A percentile compares a stretch with the other conserved stretches of the same genome.
Evolutionary conservation across 2,888 invertebrate species (phyloP).

Genomic region (Melanargia galathea): DNA sequence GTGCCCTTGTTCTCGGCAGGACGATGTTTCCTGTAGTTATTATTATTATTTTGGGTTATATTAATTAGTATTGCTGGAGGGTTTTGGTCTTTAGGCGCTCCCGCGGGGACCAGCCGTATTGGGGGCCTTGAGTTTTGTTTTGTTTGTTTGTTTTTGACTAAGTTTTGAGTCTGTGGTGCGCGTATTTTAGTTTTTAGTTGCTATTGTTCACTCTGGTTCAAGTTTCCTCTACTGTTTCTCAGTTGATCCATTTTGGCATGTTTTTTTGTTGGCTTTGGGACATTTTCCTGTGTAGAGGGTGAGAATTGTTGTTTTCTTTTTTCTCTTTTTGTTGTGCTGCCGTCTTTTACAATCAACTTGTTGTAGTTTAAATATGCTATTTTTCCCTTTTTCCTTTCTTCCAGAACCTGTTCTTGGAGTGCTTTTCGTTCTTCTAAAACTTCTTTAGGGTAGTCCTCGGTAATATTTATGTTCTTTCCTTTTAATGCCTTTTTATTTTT

Average conservation of each 20-base stretch:
- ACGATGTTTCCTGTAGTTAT: neutral
- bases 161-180: neutral
- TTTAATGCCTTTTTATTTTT: neutral
- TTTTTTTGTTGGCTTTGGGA: neutral
- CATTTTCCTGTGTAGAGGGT: neutral
- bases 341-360: neutral
- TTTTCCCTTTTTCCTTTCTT: neutral
- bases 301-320: neutral
- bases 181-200: too few relatives aligned
- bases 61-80: neutral
- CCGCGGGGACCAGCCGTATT: slow-evolving; percentile 1
- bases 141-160: neutral
- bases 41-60: neutral
- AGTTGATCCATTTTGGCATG: neutral
- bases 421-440: neutral
- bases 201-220: too few relatives aligned
- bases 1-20: too few relatives aligned
- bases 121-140: slow-evolving; percentile 1
- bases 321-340: neutral
- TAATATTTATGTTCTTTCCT: neutral
- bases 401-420: neutral
- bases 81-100: neutral
- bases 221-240: neutral
- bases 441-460: neutral
- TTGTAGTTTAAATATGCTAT: neutral